Evolutionary conservation across 2,797 vertebrate species (phyloP).

Genomic region (Trachops cirrhosus): DNA sequence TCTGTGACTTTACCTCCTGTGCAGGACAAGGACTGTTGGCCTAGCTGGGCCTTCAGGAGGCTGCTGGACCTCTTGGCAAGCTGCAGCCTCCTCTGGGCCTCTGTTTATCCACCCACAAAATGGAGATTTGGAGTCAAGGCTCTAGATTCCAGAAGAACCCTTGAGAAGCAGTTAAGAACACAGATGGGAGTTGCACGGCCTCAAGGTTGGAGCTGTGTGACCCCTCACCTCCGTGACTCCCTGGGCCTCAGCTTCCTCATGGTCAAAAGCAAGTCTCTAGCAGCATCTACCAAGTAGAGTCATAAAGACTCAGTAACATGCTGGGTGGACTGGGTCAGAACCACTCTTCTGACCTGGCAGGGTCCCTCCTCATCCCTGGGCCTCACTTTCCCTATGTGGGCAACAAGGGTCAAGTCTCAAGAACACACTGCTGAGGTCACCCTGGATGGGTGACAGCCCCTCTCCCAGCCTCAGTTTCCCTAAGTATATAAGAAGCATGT

Average conservation of each 20-base stretch:
- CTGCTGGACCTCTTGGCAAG: not conserved
- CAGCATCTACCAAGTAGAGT: not conserved
- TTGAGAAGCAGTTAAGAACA: not conserved
- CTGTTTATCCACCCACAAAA: not conserved
- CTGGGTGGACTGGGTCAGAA: accelerated
- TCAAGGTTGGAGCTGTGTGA: accelerated
- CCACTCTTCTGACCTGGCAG: not conserved
- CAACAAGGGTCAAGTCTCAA: not conserved
- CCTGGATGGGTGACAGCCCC: not conserved
- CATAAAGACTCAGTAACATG: not conserved
- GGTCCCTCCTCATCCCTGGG: not conserved
- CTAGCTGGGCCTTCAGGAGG: not conserved
- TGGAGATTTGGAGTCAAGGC: not conserved
- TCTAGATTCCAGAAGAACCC: not conserved
- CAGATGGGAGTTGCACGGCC: not conserved
- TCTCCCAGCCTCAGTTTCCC: not conserved
- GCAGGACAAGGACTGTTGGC: not conserved
- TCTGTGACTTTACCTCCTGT: slow-evolving; percentile 92
- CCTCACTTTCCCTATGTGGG: not conserved
- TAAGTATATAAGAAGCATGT: accelerated
- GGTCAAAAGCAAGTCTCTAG: not conserved
- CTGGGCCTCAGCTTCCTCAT: not conserved
- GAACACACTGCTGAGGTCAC: not conserved
- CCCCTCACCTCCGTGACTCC: not conserved
- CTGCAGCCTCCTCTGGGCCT: not conserved